These are phyloP conservation scores for Chrysolina oricalcia DNA, from an alignment of 2,888 invertebrate species.

Conservation along the genomic window DNA sequence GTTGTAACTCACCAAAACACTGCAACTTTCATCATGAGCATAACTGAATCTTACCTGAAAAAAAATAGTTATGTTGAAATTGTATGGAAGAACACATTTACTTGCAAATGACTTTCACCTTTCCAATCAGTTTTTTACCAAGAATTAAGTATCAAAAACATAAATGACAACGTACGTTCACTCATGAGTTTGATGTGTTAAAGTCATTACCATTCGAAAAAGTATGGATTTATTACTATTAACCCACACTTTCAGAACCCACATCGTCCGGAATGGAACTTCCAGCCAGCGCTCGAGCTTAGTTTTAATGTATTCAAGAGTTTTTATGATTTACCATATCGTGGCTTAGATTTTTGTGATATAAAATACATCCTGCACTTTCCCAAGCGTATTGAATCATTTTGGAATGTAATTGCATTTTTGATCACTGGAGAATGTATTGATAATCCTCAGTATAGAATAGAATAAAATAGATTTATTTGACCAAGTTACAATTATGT, in stretches of 20 bases:
- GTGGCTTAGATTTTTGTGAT: not conserved
- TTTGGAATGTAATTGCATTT: no score
- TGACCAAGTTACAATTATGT: no score
- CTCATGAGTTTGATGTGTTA: not conserved
- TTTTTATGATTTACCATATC: not conserved
- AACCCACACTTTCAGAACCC: not conserved
- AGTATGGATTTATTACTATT: not conserved
- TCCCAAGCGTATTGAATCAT: no score
- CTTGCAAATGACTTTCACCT: constrained; percentile 13
- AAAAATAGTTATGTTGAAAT: not conserved
- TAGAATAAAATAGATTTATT: no score
- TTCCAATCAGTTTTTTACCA: constrained; percentile 7
- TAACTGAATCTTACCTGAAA: constrained; percentile 5
- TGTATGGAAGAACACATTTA: not conserved
- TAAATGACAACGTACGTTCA: constrained; percentile 21
- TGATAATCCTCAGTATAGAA: no score
- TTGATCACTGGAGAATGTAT: no score
- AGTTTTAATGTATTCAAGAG: not conserved
- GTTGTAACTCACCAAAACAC: not conserved
- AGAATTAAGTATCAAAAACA: not conserved
- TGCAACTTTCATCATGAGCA: not conserved
- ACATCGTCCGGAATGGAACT: not conserved
- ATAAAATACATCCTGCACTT: not conserved
- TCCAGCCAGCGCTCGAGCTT: not conserved
- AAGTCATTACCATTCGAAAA: constrained; percentile 1